Conservation (phyloP, 2,888 invertebrate species). For the Hypselothyrea guttata region DNA sequence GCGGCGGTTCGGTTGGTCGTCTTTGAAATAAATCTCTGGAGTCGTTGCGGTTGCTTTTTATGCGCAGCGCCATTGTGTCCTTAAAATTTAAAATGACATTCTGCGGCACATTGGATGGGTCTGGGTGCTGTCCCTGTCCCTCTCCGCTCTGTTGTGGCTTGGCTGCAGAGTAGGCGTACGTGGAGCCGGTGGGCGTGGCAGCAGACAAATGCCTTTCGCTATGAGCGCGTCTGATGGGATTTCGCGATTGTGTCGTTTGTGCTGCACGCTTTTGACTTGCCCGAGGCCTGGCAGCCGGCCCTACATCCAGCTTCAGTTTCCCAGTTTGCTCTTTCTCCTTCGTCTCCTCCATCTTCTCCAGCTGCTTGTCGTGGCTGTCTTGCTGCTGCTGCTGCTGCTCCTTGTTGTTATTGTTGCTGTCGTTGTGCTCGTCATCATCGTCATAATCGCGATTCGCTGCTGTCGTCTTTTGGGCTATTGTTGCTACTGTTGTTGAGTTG, state of each 20-base stretch:
- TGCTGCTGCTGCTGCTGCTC: constrained; percentile 26
- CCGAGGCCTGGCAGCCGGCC: constrained; percentile 55
- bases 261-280: constrained; percentile 71
- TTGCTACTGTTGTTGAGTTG: constrained; percentile 37
- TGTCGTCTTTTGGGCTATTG: constrained; percentile 62
- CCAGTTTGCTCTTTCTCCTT: constrained; percentile 7
- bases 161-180: constrained; percentile 57
- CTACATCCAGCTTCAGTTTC: constrained; percentile 5
- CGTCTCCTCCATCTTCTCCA: constrained; percentile 9
- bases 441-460: constrained; percentile 74
- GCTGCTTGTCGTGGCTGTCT: constrained; percentile 21
- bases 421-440: constrained; percentile 74
- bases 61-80: constrained; percentile 92
- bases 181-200: constrained; percentile 45
- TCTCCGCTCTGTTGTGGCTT: constrained; percentile 56
- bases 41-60: constrained; percentile 85
- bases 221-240: constrained; percentile 82
- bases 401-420: constrained; percentile 45
- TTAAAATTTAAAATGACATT: constrained; percentile 82
- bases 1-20: constrained; percentile 83
- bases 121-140: constrained; percentile 61
- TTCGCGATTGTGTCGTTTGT: constrained; percentile 80
- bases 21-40: constrained; percentile 85
- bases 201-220: constrained; percentile 79
- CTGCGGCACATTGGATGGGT: constrained; percentile 41